Conservation (phyloP, 2,888 invertebrate genomes). For the Acheta domesticus region DNA sequence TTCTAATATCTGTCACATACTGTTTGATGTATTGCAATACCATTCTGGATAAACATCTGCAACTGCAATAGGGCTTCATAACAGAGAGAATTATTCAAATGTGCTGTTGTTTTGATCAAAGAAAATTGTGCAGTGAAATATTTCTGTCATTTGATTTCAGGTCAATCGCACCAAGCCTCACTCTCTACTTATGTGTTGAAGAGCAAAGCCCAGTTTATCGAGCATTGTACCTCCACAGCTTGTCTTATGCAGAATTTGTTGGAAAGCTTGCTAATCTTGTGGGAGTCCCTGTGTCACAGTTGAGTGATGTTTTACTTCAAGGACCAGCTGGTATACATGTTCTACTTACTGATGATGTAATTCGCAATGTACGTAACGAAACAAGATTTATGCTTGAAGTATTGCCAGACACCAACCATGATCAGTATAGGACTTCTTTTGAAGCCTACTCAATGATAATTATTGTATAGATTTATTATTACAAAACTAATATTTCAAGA, state of each 20-base stretch:
- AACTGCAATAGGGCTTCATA: no score
- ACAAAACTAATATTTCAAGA: no score
- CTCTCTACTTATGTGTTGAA: constrained; percentile 76
- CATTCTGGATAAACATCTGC: no score
- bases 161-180: constrained; percentile 50
- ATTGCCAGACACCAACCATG: constrained; percentile 28
- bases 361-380: constrained; percentile 78
- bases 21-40: no score
- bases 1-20: no score
- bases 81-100: no score
- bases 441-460: constrained; percentile 28
- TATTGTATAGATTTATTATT: no score
- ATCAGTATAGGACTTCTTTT: constrained; percentile 29
- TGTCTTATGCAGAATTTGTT: constrained; percentile 63
- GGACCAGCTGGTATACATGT: constrained; percentile 84
- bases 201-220: constrained; percentile 62
- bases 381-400: constrained; percentile 65
- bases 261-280: constrained; percentile 62
- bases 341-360: constrained; percentile 78
- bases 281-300: constrained; percentile 48
- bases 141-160: constrained; percentile 23
- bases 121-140: no score
- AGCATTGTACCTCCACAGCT: constrained; percentile 73
- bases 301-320: constrained; percentile 64
- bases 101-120: no score